Base-by-base conservation (phyloP, 2,113 vertebrate genomes). In the Spermophilus dauricus region DNA sequence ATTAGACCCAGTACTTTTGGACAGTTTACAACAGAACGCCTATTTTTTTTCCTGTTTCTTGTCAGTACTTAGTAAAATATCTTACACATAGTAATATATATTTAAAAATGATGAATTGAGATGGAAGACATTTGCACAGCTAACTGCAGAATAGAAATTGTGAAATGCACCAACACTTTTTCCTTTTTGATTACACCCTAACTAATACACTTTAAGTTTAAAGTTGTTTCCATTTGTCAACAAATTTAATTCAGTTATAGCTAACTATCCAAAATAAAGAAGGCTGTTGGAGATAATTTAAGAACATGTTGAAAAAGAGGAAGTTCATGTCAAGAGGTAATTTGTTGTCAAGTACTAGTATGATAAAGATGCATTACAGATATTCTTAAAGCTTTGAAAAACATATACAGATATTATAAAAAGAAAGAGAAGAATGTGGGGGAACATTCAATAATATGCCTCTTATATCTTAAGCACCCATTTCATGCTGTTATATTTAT, bases 161-260 rank as follows among this genome's bases (percentile, higher is more conserved):
- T 85, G 26, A 91, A 89, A 42, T 51, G 12, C 3, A 83, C 3
- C 28, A 78, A 83, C 37, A 94, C 5, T 17, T 72, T 72, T 16
- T 84, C 30, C 7, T 77, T 93, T 93, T 45, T 93, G 86, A 42
- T 12, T 22, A 32, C 8, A 82, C 4, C 5, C 24, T 92, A 78
- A 86, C 30, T 92, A 78, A 86, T 78, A 58, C 8, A 83, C 30
- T 63, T 0, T 58, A 93, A 69, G 34, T 83, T 93, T 69, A 42
- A 95, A 75, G 84, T 95, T 10, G 28, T 76, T 67, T 87, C 12
- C 18, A 92, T 96, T 96, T 95, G 8, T 76, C 34, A 93, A 83
- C 32, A 96, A 80, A 89, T 76, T 76, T 75, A 48, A 91, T 89
- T 91, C 77, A 63, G 42, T 69, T 94, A 37, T 0, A 92, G 9